A percentile compares a stretch with the other conserved stretches of the same genome.
Conservation (phyloP, 2,797 vertebrate species). For the Falco concolor region DNA sequence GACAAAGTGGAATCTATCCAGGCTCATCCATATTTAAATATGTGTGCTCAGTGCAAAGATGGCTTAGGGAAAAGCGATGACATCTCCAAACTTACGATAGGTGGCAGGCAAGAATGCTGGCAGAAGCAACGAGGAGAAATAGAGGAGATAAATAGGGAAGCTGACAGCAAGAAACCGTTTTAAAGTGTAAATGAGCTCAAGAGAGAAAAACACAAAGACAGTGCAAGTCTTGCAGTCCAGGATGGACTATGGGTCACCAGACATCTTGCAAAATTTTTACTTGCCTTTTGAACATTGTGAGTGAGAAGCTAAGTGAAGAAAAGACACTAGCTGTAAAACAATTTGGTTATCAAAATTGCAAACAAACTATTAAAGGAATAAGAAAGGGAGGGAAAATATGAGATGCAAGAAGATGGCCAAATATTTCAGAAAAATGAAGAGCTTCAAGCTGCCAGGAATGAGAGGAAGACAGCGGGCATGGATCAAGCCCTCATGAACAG, state of each 20-base stretch:
- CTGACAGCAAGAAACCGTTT: not conserved
- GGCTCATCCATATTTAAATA: conserved; percentile 69
- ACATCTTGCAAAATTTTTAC: not conserved
- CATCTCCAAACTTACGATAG: conserved; percentile 49
- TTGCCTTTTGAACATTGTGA: not conserved
- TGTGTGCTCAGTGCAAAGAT: conserved; percentile 37
- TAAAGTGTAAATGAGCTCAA: not conserved
- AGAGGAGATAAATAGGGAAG: not conserved
- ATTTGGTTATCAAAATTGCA: not conserved
- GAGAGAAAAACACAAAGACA: not conserved
- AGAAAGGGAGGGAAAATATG: rapidly evolving
- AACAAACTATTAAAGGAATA: not conserved
- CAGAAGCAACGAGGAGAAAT: not conserved
- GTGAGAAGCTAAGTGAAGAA: not conserved
- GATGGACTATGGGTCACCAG: rapidly evolving
- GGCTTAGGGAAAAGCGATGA: conserved; percentile 20
- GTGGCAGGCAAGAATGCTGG: conserved; percentile 56
- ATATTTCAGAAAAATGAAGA: not conserved
- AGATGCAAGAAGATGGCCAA: not conserved
- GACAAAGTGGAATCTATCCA: conserved; percentile 67
- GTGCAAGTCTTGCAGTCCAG: not conserved
- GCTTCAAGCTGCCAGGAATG: not conserved
- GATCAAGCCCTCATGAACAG: not conserved
- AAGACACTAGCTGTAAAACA: not conserved
- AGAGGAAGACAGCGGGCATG: not conserved